phyloP scores from a whole-genome alignment of 2,113 vertebrate species.

The Delphinus delphis region DNA sequence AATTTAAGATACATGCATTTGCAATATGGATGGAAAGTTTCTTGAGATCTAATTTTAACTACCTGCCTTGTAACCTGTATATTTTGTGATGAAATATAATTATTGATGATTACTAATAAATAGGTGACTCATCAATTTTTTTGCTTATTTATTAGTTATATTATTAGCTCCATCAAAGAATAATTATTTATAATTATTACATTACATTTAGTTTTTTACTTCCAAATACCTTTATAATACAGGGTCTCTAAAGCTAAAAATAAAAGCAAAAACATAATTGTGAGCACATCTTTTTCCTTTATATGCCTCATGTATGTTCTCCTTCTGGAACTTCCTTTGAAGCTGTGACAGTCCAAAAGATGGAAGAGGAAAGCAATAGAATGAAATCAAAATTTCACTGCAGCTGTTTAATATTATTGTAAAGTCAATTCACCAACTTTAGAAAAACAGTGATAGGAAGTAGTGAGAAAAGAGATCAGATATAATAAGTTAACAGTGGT shows the following conservation, averaged over 20 bases:
- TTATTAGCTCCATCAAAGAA: background rate
- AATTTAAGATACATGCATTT: constrained; percentile 4
- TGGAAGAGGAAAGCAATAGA: background rate
- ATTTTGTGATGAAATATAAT: background rate
- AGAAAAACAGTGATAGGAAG: background rate
- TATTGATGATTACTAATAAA: constrained; percentile 24
- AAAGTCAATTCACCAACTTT: background rate
- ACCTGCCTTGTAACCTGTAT: background rate
- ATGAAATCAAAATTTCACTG: constrained; percentile 20
- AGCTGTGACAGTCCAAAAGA: background rate
- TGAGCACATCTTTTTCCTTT: background rate
- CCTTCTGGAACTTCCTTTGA: constrained; percentile 38
- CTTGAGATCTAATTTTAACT: constrained; percentile 38
- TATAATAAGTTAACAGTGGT: background rate
- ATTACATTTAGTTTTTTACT: constrained; percentile 10
- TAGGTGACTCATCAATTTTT: background rate
- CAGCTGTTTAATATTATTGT: background rate
- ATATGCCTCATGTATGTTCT: background rate
- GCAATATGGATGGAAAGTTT: background rate
- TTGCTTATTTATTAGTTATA: background rate
- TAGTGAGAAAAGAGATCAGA: background rate
- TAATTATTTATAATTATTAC: background rate
- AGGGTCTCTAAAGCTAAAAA: background rate
- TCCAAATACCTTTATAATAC: background rate
- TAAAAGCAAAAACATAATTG: background rate